Percentiles rank a stretch among this genome's conserved stretches.
Evolutionary conservation across 2,113 vertebrate genomes (phyloP).

Genomic region (Clarias gariepinus): DNA sequence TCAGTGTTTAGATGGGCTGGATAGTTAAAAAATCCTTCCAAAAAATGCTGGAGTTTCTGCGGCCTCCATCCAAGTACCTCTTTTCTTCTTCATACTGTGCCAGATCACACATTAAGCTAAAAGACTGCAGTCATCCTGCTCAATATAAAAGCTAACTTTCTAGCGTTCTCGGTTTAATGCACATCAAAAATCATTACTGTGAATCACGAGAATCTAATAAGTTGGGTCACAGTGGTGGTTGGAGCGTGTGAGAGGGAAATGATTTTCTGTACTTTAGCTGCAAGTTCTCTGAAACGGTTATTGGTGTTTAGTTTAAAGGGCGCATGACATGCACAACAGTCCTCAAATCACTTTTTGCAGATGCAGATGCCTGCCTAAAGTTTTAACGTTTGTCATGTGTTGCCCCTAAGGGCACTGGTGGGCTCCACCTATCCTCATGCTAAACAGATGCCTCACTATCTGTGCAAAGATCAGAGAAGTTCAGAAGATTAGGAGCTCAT

Average conservation of each 20-base stretch:
- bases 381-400: constrained; percentile 42
- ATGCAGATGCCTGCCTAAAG: constrained; percentile 25
- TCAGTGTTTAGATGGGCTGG: constrained; percentile 6
- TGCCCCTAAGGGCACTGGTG: not conserved
- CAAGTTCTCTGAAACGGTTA: constrained; percentile 28
- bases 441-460: constrained; percentile 25
- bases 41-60: not conserved
- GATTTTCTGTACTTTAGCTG: constrained; percentile 4
- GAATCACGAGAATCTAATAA: constrained; percentile 45
- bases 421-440: constrained; percentile 10
- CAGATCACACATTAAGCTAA: constrained; percentile 35
- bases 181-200: constrained; percentile 58
- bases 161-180: constrained; percentile 60
- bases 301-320: constrained; percentile 49
- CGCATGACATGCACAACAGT: constrained; percentile 35
- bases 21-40: not conserved
- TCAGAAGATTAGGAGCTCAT: constrained; percentile 39
- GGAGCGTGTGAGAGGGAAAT: not conserved
- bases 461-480: constrained; percentile 46
- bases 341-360: constrained; percentile 46
- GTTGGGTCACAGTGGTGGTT: constrained; percentile 51
- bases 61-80: not conserved
- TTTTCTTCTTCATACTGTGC: constrained; percentile 33
- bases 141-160: constrained; percentile 50
- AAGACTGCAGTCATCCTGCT: constrained; percentile 40